phyloP scores from a whole-genome alignment of 1,140 invertebrate genomes.

The Drosophila littoralis region DNA sequence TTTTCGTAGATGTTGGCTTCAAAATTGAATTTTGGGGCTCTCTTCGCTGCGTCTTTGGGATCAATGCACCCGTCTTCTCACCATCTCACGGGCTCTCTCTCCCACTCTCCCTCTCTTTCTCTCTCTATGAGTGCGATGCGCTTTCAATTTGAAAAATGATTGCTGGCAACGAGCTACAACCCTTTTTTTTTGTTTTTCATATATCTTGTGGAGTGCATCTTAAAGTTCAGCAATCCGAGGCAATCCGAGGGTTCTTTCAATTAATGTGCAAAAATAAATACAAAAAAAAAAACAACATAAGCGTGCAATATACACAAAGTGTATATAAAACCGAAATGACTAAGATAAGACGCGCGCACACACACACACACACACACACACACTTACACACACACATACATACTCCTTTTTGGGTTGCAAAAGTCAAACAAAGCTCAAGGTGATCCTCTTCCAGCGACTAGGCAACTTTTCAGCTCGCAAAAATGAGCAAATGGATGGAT shows the following conservation, averaged over 20 bases:
- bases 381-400: constrained; percentile 2
- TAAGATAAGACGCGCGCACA: constrained; percentile 21
- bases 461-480: constrained; percentile 25
- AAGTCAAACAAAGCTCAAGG: constrained; percentile 54
- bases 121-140: constrained; percentile 7
- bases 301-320: background rate
- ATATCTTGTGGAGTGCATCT: background rate
- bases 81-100: background rate
- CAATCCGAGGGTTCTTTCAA: constrained; percentile 13
- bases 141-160: constrained; percentile 29
- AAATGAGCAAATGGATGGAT: constrained; percentile 23
- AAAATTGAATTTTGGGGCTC: constrained; percentile 33
- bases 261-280: background rate
- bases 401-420: constrained; percentile 38
- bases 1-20: constrained; percentile 31
- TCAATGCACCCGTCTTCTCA: constrained; percentile 54
- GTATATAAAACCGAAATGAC: constrained; percentile 12
- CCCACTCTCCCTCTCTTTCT: constrained; percentile 5
- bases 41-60: constrained; percentile 42
- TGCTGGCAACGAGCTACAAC: constrained; percentile 8
- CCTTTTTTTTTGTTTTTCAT: background rate
- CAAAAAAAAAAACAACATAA: background rate
- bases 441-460: constrained; percentile 45
- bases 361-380: constrained; percentile 6
- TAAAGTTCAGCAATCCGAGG: no score